Base-by-base conservation (phyloP, 2,888 invertebrate genomes). In the Himalopsyche japonica region DNA sequence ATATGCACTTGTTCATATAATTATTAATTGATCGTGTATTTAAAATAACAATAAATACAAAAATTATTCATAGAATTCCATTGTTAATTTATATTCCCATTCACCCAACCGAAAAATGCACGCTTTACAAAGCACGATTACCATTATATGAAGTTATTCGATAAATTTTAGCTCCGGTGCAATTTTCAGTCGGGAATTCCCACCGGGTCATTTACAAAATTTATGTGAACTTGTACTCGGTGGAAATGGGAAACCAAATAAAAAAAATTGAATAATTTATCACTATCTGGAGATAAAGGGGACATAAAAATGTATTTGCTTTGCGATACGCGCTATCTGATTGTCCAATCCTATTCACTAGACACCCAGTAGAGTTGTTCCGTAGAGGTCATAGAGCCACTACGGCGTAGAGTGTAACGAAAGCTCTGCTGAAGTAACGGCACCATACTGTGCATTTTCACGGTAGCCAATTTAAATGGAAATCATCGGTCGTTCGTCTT, bases 381-480 rank as follows among this genome's bases (percentile, higher is more conserved):
- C 20, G 20, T 57, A 57, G 57, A 57, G 12, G 20, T 57, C 20
- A 20, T 57, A 57, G 57, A 57, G n/a, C 6, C 77, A 43, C 82
- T 27, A 30, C 43, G 81, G 24, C 76, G 76, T 49, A 32, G 43
- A 43, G 47, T 76, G 34, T 81, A 57, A 34, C 43, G 76, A 76
- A 57, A 49, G 81, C 64, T 81, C 57, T 49, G 48, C 82, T 30
- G 78, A 64, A 79, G 79, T 82, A 49, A 82, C 76, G 34, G 18
- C 34, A 10, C 48, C n/a, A 34, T 20, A 43, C 82, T 48, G 78
- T 47, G 37, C 79, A 37, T n/a, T 24, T 57, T 57, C 32, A 32
- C 83, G 20, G 81, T 84, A 84, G 77, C 83, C 83, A 84, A 84
- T 84, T 84, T 84, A 84, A 80, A 84, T 84, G 83, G 83, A 84